Conservation (phyloP, 2,888 invertebrate genomes). For the Bursaphelenchus okinawaensis region DNA sequence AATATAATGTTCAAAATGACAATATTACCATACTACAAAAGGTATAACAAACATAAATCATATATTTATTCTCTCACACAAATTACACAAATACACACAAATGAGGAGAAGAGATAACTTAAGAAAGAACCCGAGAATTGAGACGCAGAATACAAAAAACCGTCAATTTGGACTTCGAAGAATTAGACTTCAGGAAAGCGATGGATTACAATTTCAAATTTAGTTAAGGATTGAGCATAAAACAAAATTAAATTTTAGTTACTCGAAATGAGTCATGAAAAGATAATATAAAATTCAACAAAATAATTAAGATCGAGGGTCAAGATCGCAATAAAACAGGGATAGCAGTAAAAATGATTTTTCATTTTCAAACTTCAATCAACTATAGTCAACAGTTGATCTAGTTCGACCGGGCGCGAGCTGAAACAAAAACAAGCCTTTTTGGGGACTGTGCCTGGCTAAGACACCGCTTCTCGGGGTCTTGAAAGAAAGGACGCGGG, state of each 20-base stretch:
- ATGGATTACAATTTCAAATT: not conserved
- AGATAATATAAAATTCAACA: not conserved
- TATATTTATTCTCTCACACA: not conserved
- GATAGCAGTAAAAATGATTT: not conserved
- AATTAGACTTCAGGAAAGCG: not conserved
- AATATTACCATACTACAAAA: no score
- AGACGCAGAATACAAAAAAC: not conserved
- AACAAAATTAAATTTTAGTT: no score
- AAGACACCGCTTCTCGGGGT: conserved; percentile 6
- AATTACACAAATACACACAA: not conserved
- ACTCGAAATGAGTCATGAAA: no score
- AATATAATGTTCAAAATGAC: no score
- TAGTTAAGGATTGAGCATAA: not conserved
- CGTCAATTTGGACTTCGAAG: not conserved
- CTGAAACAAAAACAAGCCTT: not conserved
- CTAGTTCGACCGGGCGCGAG: no score
- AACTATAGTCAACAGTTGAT: no score
- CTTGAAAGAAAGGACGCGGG: conserved; percentile 9
- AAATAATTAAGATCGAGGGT: not conserved
- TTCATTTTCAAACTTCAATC: no score
- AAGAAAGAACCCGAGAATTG: not conserved
- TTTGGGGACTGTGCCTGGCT: not conserved
- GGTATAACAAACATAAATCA: no score
- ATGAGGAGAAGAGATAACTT: not conserved
- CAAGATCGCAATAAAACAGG: not conserved